Base-by-base conservation (phyloP, 2,797 vertebrate species). In the Perodicticus potto region DNA sequence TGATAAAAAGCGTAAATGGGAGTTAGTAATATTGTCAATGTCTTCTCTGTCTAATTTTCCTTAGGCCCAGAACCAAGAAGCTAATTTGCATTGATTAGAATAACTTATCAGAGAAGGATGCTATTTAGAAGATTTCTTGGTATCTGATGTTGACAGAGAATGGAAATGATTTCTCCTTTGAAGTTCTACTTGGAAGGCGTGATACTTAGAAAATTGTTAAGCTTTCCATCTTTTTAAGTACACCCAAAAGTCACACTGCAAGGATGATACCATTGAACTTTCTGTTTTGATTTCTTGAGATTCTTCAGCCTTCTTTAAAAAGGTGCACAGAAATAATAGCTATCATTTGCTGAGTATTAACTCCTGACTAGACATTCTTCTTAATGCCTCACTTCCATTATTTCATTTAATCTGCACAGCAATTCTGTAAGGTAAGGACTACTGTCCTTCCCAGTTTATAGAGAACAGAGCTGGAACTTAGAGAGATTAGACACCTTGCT, bases 41-140 rank as follows among this genome's bases (percentile, higher is more conserved):
- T 34, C 14, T 86, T 37, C 74, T 86, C 70, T 73, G 45, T 73
- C 72, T 78, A 83, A 93, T 84, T 80, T 92, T 74, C 45, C 63
- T 87, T n/a, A 81, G 73, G 29, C 20, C 40, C 55, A 29, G 53
- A 95, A 90, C 22, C 23, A 34, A 87, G 67, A 65, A 59, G 43
- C 69, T 91, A 74, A 89, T 94, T 95, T 87, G 45, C 32, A 82
- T 73, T 80, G 89, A 87, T 94, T 94, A 95, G 67, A 97, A 90
- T 92, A 96, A 80, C 74, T 93, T 2, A 40, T 94, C 49, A 85
- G 89, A 57, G 22, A 86, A 57, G 19, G 45, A 67, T 57, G 34
- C 10, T 92, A 23, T 72, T 95, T 94, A 80, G 76, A 94, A 87
- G 69, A 78, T 84, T 89, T 76, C 76, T 96, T 72, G 43, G 49